Evolutionary conservation across 2,113 vertebrate species (phyloP), one percentile per base, ranked within the genome.

Genomic region (Corydoras maculifer): DNA sequence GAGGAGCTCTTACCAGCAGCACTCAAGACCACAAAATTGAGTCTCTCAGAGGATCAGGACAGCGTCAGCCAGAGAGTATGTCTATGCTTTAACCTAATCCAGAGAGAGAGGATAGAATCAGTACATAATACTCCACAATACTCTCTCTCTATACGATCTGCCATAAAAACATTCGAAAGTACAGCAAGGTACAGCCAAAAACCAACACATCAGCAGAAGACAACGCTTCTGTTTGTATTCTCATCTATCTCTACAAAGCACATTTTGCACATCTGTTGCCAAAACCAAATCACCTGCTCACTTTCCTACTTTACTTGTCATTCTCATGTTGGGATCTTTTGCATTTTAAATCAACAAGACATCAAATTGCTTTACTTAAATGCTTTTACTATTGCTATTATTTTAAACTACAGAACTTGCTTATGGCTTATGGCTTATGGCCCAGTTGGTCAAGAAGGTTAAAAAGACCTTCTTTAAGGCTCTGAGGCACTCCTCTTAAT

Each of bases 21-120:
- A 81, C 82, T 29, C 82, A 80, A 77, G 86, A 85, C 59, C 86
- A 84, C 69, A 90, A 90, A 68, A 62, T 87, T 69, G 88, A 90
- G 70, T 69, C 73, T 2, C 72, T 81, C 1, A 53, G 69, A 69
- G 83, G 82, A 67, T 58, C 77, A 3, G 35, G 65, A 54, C 59
- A 68, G 50, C 87, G 77, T 72, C 74, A 74, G 48, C 67, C 84
- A 7, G 89, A 90, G 60, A 86, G 69, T 78, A 79, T 89, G 80
- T 83, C 88, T 76, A 86, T 85, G 62, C 82, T 89, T 80, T 89
- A 88, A 83, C 72, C 8, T 58, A 50, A 43, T 43, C 5, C 61
- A 58, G 70, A 68, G 62, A 30, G 29, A 70, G 55, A 71, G 67
- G 68, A 65, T 10, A 71, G 67, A 70, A 65, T 10, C 63, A 72